Conservation (phyloP, 2,797 vertebrate genomes). For the Melanotaenia boesemani region DNA sequence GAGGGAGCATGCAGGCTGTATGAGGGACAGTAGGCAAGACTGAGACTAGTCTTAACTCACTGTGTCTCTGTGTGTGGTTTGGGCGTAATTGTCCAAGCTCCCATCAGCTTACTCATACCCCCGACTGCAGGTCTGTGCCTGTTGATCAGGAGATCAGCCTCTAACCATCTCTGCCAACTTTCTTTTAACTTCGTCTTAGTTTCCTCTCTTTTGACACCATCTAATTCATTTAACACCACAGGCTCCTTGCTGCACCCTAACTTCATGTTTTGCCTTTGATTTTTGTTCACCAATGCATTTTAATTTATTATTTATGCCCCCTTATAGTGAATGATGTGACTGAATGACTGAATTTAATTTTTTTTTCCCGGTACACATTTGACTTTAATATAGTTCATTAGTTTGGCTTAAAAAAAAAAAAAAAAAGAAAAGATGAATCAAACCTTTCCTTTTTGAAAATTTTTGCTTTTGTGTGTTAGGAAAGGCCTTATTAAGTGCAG, state of each 20-base stretch:
- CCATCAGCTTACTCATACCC: slow-evolving; percentile 33
- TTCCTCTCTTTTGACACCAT: slow-evolving; percentile 1
- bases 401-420: neutral
- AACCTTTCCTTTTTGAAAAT: neutral
- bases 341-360: neutral
- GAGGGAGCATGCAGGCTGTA: slow-evolving; percentile 50
- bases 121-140: slow-evolving; percentile 55
- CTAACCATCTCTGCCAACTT: slow-evolving; percentile 21
- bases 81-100: slow-evolving; percentile 22
- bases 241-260: slow-evolving; percentile 1
- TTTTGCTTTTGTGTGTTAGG: neutral
- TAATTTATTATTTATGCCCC: neutral
- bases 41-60: slow-evolving; percentile 53
- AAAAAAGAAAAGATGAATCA: neutral
- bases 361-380: neutral
- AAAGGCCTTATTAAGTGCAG: neutral
- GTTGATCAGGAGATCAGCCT: slow-evolving; percentile 43
- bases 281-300: slow-evolving; percentile 11
- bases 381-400: neutral
- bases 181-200: neutral
- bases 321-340: neutral
- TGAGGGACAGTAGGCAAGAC: slow-evolving; percentile 43
- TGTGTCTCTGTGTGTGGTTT: slow-evolving; percentile 20
- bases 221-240: slow-evolving; percentile 7
- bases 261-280: neutral